Conservation (phyloP, 2,797 vertebrate species). For the Peromyscus aztecus region DNA sequence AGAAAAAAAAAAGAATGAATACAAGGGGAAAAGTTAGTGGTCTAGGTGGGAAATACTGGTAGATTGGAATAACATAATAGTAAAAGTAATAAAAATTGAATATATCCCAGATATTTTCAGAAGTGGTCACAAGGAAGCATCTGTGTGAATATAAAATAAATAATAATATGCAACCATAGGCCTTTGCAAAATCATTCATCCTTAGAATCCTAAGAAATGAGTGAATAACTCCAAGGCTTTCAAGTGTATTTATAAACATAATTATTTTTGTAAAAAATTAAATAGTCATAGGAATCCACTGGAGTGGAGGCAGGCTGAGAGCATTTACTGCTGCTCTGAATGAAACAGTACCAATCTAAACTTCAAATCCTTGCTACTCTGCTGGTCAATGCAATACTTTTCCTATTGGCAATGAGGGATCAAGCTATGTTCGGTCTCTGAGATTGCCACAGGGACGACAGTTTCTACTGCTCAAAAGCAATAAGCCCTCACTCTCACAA, state of each 20-base stretch:
- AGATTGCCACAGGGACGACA: neutral
- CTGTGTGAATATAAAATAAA: slow-evolving; percentile 27
- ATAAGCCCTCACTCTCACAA: slow-evolving; percentile 35
- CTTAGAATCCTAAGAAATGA: neutral
- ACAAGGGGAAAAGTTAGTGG: neutral
- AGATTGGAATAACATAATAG: neutral
- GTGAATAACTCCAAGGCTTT: neutral
- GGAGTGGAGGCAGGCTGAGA: neutral
- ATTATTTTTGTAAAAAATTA: slow-evolving; percentile 24
- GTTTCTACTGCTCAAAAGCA: neutral
- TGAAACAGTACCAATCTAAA: neutral
- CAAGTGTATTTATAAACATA: neutral
- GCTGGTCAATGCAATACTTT: neutral
- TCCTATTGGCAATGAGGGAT: neutral
- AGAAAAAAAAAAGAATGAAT: too few relatives aligned
- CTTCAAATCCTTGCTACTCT: neutral
- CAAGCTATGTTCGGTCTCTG: neutral
- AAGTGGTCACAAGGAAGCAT: neutral
- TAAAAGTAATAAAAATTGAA: slow-evolving; percentile 2
- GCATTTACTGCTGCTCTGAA: neutral
- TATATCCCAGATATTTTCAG: neutral
- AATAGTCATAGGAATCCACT: neutral
- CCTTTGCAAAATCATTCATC: neutral
- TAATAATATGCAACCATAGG: slow-evolving; percentile 9
- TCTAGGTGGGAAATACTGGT: neutral